These are phyloP conservation scores for Peromyscus californicus DNA, from an alignment of 2,113 vertebrate species.

Conservation along the genomic window DNA sequence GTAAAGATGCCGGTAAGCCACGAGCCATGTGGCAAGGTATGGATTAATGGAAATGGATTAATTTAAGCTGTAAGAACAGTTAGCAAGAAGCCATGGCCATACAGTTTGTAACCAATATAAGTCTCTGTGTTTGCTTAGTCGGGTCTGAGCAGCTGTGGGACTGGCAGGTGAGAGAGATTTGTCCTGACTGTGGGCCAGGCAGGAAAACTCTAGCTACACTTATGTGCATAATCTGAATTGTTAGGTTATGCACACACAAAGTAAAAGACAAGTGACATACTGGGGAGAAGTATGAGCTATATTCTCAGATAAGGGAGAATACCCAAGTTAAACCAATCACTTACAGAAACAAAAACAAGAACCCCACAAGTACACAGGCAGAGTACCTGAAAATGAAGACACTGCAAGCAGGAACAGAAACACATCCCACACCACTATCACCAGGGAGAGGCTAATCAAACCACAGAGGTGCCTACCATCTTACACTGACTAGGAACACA, in stretches of 20 bases:
- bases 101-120: no score
- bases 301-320: background rate
- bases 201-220: no score
- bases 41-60: no score
- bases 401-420: background rate
- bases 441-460: background rate
- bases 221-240: background rate
- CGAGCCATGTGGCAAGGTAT: no score
- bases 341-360: background rate
- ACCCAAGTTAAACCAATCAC: background rate
- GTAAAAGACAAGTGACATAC: background rate
- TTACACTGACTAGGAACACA: background rate
- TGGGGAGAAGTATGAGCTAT: background rate
- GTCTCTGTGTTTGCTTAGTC: no score
- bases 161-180: no score
- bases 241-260: background rate
- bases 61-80: no score
- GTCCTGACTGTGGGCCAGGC: no score
- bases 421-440: background rate
- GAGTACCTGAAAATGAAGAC: background rate
- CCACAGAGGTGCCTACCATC: background rate
- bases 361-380: background rate
- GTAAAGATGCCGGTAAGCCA: no score
- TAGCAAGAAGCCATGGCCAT: no score
- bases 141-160: no score